These are phyloP conservation scores for Pyxicephalus adspersus DNA, from an alignment of 2,113 vertebrate species.

Conservation along the genomic window DNA sequence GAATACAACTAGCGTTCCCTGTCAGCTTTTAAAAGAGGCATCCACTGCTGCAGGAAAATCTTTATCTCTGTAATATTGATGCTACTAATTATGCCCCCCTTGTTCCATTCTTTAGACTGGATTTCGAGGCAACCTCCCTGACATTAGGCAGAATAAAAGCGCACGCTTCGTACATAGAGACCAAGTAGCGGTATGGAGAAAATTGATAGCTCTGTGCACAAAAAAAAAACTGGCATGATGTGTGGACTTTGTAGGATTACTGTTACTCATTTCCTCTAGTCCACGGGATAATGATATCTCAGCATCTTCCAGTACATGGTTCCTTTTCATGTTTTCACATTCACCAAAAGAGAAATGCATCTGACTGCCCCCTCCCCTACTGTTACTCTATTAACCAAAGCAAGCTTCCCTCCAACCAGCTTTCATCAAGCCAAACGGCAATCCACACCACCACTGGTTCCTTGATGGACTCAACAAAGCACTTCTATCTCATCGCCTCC, in stretches of 20 bases:
- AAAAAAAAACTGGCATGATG: constrained; percentile 23
- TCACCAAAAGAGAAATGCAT: constrained; percentile 16
- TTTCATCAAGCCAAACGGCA: constrained; percentile 56
- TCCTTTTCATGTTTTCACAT: constrained; percentile 56
- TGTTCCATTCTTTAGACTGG: not conserved
- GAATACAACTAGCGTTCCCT: constrained; percentile 34
- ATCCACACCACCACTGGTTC: constrained; percentile 58
- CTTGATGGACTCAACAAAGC: constrained; percentile 65
- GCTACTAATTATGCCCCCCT: constrained; percentile 48
- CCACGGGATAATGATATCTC: constrained; percentile 42
- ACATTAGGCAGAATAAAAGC: not conserved
- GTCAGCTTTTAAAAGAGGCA: constrained; percentile 54
- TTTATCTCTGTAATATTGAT: constrained; percentile 57
- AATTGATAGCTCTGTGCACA: not conserved
- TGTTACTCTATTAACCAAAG: constrained; percentile 50
- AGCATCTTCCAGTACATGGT: constrained; percentile 34
- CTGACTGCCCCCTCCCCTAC: constrained; percentile 47
- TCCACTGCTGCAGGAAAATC: constrained; percentile 30
- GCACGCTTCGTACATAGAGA: constrained; percentile 5
- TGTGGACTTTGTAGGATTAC: constrained; percentile 22
- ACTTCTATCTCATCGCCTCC: constrained; percentile 59
- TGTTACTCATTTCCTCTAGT: constrained; percentile 40
- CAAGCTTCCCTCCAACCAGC: constrained; percentile 57
- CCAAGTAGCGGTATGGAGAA: not conserved
- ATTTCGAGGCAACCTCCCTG: not conserved